Conservation (phyloP, 2,797 vertebrate genomes). For the Scolopax rusticola region DNA sequence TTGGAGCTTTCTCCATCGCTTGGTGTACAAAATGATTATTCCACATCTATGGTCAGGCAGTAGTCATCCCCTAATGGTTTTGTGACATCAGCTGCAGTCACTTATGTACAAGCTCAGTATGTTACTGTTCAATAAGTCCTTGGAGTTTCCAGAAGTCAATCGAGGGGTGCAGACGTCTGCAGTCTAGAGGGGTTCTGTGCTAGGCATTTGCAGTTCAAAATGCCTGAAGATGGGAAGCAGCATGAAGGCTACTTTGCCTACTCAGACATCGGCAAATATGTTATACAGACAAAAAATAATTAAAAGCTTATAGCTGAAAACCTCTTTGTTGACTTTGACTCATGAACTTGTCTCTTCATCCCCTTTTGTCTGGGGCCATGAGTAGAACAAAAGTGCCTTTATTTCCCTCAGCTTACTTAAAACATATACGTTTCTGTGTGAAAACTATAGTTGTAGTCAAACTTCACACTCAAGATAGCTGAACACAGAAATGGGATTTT, state of each 20-base stretch:
- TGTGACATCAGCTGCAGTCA: not conserved
- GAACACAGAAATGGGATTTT: not conserved
- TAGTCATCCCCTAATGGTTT: not conserved
- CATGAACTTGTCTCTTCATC: not conserved
- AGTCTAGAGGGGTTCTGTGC: not conserved
- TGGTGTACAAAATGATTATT: not conserved
- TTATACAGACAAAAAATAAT: not conserved
- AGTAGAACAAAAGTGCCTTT: not conserved
- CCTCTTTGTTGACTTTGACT: not conserved
- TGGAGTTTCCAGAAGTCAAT: not conserved
- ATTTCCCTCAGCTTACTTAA: not conserved
- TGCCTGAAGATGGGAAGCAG: not conserved
- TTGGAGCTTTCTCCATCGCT: not conserved
- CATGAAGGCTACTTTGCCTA: not conserved
- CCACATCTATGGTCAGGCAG: not conserved
- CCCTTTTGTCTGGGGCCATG: not conserved
- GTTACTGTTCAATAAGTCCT: not conserved
- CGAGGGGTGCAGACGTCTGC: not conserved
- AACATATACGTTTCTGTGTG: accelerated
- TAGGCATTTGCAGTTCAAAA: not conserved
- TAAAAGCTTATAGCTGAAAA: not conserved
- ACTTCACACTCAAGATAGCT: not conserved
- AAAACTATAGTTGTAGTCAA: not conserved
- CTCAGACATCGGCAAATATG: accelerated
- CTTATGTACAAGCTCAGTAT: not conserved